Evolutionary conservation across 2,888 invertebrate species (phyloP).

Genomic region (Agonum fuliginosum): DNA sequence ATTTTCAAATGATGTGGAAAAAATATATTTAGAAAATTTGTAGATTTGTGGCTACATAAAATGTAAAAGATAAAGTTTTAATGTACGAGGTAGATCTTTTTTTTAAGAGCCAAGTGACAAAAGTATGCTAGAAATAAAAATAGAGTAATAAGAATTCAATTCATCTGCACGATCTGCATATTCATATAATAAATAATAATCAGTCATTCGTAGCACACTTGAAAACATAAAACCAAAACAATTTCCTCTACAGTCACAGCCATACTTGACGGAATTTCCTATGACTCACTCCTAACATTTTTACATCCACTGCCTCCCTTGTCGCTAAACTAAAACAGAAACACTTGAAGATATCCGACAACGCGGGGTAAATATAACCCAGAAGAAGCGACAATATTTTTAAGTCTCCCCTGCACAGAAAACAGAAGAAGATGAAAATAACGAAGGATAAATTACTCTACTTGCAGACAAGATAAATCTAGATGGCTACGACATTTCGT

Average conservation of each 20-base stretch:
- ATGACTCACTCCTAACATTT: constrained; percentile 18
- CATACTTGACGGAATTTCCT: constrained; percentile 30
- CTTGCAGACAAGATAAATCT: constrained; percentile 28
- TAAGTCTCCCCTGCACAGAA: constrained; percentile 51
- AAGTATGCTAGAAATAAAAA: too few relatives aligned
- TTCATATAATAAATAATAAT: neutral
- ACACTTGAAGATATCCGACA: constrained; percentile 18
- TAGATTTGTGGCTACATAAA: too few relatives aligned
- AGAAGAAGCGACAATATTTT: constrained; percentile 49
- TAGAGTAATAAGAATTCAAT: too few relatives aligned
- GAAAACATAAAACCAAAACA: too few relatives aligned
- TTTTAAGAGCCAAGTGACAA: too few relatives aligned
- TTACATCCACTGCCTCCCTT: neutral
- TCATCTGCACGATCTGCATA: neutral
- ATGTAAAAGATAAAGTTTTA: too few relatives aligned
- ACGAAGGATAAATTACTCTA: constrained; percentile 15
- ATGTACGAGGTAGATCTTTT: too few relatives aligned
- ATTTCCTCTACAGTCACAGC: too few relatives aligned
- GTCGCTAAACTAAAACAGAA: neutral
- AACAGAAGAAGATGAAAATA: constrained; percentile 23
- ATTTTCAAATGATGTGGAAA: too few relatives aligned
- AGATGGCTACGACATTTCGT: constrained; percentile 23
- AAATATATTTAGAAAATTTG: too few relatives aligned
- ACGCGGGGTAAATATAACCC: constrained; percentile 28
- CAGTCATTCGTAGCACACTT: too few relatives aligned